A percentile compares a stretch with the other conserved stretches of the same genome.
phyloP scores from a whole-genome alignment of 2,113 vertebrate species.

The Prunella himalayana region DNA sequence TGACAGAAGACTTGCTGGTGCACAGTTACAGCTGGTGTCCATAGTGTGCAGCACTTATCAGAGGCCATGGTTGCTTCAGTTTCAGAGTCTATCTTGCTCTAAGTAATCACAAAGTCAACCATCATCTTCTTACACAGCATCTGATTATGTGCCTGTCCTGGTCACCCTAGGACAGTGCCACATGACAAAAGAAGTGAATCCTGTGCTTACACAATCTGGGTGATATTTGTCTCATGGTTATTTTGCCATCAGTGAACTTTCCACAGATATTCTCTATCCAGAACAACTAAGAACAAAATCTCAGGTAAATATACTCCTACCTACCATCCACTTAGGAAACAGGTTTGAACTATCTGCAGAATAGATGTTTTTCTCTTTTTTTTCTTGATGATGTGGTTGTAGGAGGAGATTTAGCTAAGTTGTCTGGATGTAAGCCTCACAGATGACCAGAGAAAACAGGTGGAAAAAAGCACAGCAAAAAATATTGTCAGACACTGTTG shows the following conservation, averaged over 20 bases:
- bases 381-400: background rate
- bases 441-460: background rate
- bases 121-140: background rate
- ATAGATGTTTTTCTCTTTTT: fast-evolving
- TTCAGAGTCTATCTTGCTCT: background rate
- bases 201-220: background rate
- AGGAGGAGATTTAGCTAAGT: background rate
- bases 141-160: background rate
- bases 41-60: background rate
- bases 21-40: background rate
- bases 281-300: background rate
- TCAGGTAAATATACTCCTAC: background rate
- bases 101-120: background rate
- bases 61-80: background rate
- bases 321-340: background rate
- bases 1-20: background rate
- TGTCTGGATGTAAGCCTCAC: background rate
- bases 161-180: background rate
- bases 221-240: background rate
- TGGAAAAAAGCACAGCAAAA: background rate
- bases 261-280: background rate
- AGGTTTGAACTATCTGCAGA: background rate
- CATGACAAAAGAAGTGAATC: background rate
- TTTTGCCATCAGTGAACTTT: background rate
- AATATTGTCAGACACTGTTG: background rate